These are phyloP conservation scores for Drosophila nr. medialis DNA, from an alignment of 2,888 invertebrate species.

Conservation along the genomic window DNA sequence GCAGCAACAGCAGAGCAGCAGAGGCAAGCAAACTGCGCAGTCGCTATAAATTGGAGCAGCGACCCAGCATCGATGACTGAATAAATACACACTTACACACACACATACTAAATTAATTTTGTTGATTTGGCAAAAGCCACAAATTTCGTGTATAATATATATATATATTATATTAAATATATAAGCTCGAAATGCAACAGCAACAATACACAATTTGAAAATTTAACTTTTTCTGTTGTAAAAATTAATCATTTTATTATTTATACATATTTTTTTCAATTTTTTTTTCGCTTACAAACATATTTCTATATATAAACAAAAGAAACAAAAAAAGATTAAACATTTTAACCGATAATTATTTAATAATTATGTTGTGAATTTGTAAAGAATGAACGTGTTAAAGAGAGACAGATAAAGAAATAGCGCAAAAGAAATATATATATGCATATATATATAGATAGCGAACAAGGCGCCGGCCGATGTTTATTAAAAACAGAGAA, in stretches of 20 bases:
- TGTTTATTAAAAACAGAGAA: not conserved
- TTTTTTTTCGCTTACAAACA: slow-evolving; percentile 37
- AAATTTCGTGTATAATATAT: slow-evolving; percentile 12
- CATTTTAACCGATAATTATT: slow-evolving; percentile 59
- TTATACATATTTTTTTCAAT: not conserved
- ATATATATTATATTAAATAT: slow-evolving; percentile 37
- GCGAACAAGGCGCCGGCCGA: not conserved
- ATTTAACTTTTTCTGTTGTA: slow-evolving; percentile 25
- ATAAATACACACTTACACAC: slow-evolving; percentile 7
- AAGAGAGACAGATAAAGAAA: slow-evolving; percentile 32
- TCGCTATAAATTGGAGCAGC: slow-evolving; percentile 60
- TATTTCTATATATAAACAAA: slow-evolving; percentile 31
- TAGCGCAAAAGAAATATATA: slow-evolving; percentile 55
- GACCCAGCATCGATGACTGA: slow-evolving; percentile 43
- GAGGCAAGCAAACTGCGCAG: slow-evolving; percentile 29
- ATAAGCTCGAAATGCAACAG: slow-evolving; percentile 21
- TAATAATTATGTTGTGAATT: slow-evolving; percentile 73
- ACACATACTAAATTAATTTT: slow-evolving; percentile 31
- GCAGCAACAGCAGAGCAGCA: not conserved
- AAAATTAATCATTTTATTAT: not conserved
- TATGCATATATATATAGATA: not conserved
- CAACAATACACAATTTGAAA: slow-evolving; percentile 18
- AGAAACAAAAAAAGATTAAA: not conserved
- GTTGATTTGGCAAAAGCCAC: slow-evolving; percentile 45
- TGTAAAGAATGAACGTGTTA: slow-evolving; percentile 52